Percentiles rank a stretch among this genome's conserved stretches.
phyloP scores from a whole-genome alignment of 2,888 invertebrate species.

The Lasioglossum villosulum region DNA sequence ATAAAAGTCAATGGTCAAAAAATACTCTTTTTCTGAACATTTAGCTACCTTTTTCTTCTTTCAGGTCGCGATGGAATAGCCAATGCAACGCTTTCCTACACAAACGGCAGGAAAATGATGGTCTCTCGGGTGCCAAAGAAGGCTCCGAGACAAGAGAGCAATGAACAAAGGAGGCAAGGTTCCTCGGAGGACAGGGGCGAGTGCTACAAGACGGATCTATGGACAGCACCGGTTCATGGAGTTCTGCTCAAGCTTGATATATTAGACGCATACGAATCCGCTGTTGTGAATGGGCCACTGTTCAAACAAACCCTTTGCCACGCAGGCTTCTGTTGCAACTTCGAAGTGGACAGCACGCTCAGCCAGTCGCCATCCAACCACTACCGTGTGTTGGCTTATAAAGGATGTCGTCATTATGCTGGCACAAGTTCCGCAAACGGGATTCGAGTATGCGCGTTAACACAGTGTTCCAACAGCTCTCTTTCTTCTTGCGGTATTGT shows the following conservation, averaged over 20 bases:
- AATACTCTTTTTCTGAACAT: not conserved
- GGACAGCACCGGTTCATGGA: not conserved
- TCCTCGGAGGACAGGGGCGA: no score
- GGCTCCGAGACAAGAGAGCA: not conserved
- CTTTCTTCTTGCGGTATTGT: slow-evolving; percentile 73
- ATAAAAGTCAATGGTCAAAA: not conserved
- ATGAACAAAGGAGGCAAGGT: not conserved
- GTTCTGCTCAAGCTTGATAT: slow-evolving; percentile 26
- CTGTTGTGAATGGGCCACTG: not conserved
- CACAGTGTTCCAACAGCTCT: slow-evolving; percentile 77
- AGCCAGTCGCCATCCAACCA: slow-evolving; percentile 55
- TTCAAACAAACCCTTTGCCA: slow-evolving; percentile 55
- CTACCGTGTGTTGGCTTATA: slow-evolving; percentile 79
- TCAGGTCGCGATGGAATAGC: slow-evolving; percentile 78
- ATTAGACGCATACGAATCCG: slow-evolving; percentile 10
- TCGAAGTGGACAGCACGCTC: slow-evolving; percentile 62
- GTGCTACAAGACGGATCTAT: not conserved
- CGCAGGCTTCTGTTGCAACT: slow-evolving; percentile 73
- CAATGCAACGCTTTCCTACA: slow-evolving; percentile 59
- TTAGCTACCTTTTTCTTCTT: not conserved
- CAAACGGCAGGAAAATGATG: slow-evolving; percentile 60
- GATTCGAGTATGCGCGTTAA: slow-evolving; percentile 78
- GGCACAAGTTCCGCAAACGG: not conserved
- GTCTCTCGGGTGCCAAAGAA: slow-evolving; percentile 69
- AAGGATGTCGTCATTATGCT: slow-evolving; percentile 73